These are phyloP conservation scores for Xiphias gladius DNA, from an alignment of 2,113 vertebrate genomes.

Conservation along the genomic window DNA sequence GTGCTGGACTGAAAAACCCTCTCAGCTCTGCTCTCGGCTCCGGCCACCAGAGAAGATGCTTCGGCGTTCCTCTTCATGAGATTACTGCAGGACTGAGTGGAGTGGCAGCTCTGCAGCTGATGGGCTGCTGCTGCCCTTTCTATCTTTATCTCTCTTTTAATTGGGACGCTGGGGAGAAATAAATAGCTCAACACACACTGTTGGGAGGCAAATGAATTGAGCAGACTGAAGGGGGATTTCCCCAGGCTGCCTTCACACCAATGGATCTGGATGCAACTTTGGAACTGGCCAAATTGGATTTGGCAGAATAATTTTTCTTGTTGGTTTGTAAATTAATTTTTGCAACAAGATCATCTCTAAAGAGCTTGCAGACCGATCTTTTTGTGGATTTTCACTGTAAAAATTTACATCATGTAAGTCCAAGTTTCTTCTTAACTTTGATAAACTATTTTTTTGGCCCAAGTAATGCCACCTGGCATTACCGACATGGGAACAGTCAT, in stretches of 20 bases:
- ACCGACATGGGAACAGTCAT: background rate
- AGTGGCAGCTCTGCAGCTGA: conserved; percentile 63
- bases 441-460: conserved; percentile 11
- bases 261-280: conserved; percentile 65
- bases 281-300: conserved; percentile 55
- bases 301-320: conserved; percentile 40
- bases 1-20: conserved; percentile 65
- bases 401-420: conserved; percentile 68
- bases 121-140: conserved; percentile 66
- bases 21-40: conserved; percentile 69
- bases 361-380: conserved; percentile 13
- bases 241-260: conserved; percentile 70
- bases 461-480: conserved; percentile 3
- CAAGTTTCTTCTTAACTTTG: conserved; percentile 21
- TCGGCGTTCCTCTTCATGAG: conserved; percentile 55
- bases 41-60: conserved; percentile 73
- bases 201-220: conserved; percentile 81
- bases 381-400: conserved; percentile 53
- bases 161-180: conserved; percentile 74
- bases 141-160: conserved; percentile 75
- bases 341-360: conserved; percentile 29
- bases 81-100: conserved; percentile 53
- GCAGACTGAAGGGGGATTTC: conserved; percentile 71
- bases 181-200: conserved; percentile 74
- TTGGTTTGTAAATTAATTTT: conserved; percentile 28